Percentiles rank a stretch among this genome's conserved stretches.
Conservation (phyloP, 2,888 invertebrate species). For the Xestia c-nigrum region DNA sequence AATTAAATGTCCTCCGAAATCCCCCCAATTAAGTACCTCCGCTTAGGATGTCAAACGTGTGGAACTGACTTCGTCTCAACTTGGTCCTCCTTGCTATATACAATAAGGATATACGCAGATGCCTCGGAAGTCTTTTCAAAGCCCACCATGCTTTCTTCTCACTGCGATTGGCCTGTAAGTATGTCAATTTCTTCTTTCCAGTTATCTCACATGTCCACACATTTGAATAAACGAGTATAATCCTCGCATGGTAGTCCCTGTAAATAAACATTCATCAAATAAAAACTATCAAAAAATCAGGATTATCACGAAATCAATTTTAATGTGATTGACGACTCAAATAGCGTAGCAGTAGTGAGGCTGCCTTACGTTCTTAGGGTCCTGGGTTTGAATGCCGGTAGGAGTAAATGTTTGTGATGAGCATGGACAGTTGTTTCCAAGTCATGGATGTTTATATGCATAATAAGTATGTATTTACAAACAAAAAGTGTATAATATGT, state of each 20-base stretch:
- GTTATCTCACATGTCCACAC: constrained; percentile 99
- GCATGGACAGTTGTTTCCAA: too few species aligned
- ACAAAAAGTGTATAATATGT: too few species aligned
- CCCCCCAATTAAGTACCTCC: constrained; percentile 98
- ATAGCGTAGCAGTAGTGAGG: too few species aligned
- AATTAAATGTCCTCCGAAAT: constrained; percentile 85
- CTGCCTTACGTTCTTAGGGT: too few species aligned
- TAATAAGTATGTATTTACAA: too few species aligned
- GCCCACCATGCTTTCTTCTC: constrained; percentile 96
- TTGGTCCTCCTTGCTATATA: constrained; percentile 95
- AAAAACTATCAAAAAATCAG: too few species aligned
- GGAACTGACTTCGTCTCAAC: constrained; percentile 65
- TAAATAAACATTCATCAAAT: constrained; percentile 73
- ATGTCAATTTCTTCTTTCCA: constrained; percentile 97
- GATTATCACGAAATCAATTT: too few species aligned
- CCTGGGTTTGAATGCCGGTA: too few species aligned
- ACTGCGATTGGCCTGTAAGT: constrained; percentile 97
- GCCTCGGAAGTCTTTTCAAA: constrained; percentile 95
- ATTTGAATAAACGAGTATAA: constrained; percentile 98
- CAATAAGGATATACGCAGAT: constrained; percentile 95
- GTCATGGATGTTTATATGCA: too few species aligned
- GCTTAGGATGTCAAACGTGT: constrained; percentile 94
- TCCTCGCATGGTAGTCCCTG: constrained; percentile 98
- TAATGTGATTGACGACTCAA: too few species aligned
- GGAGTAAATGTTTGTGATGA: too few species aligned